These are phyloP conservation scores for Heliconius eleuchia DNA, from an alignment of 1,140 invertebrate genomes.

Conservation along the genomic window DNA sequence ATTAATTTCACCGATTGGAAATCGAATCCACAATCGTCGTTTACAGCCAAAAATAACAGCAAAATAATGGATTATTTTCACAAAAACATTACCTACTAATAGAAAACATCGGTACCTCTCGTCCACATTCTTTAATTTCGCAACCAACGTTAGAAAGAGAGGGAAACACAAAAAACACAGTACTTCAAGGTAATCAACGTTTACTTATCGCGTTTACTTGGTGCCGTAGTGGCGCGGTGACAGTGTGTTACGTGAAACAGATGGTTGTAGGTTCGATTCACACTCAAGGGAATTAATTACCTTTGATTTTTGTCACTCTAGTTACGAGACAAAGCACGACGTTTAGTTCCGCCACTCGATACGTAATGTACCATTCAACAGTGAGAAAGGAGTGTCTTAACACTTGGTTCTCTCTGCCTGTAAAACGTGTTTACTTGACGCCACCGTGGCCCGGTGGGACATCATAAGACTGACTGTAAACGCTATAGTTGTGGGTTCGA, in stretches of 20 bases:
- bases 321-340: too few species aligned
- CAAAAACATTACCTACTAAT: constrained; percentile 41
- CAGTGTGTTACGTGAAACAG: not conserved
- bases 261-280: not conserved
- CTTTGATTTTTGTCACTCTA: not conserved
- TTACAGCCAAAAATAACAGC: not conserved
- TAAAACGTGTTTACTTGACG: too few species aligned
- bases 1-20: too few species aligned
- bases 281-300: not conserved
- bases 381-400: not conserved
- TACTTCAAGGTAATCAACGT: constrained; percentile 75
- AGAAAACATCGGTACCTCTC: constrained; percentile 47
- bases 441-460: too few species aligned
- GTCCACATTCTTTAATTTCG: constrained; percentile 70
- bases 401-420: not conserved
- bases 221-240: not conserved
- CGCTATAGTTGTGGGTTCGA: too few species aligned
- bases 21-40: too few species aligned
- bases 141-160: constrained; percentile 56
- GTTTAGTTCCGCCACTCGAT: too few species aligned
- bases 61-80: not conserved
- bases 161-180: constrained; percentile 32
- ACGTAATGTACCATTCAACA: too few species aligned
- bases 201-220: constrained; percentile 51
- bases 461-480: too few species aligned